A percentile compares a stretch with the other conserved stretches of the same genome.
Conservation (phyloP, 1,140 invertebrate species). For the Lutraria rhynchaena region DNA sequence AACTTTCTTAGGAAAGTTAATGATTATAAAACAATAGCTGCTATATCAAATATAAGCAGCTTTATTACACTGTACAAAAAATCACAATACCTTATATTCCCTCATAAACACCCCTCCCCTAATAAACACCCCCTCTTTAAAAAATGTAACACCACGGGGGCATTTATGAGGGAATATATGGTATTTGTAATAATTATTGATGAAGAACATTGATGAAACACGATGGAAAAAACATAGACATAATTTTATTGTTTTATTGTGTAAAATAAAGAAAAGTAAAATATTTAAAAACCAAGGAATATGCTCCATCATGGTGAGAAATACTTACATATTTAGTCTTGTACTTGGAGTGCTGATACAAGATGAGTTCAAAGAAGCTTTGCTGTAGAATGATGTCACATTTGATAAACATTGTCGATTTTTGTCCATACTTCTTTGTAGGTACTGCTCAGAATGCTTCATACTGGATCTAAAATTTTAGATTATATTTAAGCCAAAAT, state of each 20-base stretch:
- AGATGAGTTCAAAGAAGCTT: background rate
- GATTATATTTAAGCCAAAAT: too few relatives aligned
- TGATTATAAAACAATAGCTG: too few relatives aligned
- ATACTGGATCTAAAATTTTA: too few relatives aligned
- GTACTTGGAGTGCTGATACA: slow-evolving; percentile 25
- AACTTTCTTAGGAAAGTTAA: too few relatives aligned
- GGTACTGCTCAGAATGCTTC: slow-evolving; percentile 8
- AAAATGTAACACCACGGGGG: too few relatives aligned
- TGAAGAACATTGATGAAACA: background rate
- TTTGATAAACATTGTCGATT: slow-evolving; percentile 15
- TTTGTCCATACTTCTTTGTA: slow-evolving; percentile 40
- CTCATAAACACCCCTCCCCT: too few relatives aligned
- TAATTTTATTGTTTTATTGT: background rate
- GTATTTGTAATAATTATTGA: background rate
- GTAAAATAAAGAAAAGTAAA: too few relatives aligned
- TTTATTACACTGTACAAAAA: too few relatives aligned
- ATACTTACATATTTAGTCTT: background rate
- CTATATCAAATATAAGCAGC: too few relatives aligned
- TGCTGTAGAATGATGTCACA: slow-evolving; percentile 20
- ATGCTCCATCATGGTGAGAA: background rate
- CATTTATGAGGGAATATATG: too few relatives aligned
- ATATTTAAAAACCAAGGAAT: too few relatives aligned
- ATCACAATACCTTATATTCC: background rate
- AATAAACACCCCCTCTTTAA: too few relatives aligned
- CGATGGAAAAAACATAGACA: background rate